These are phyloP conservation scores for Sceliomorpha sp. DNA, from an alignment of 2,888 invertebrate species.

Conservation along the genomic window DNA sequence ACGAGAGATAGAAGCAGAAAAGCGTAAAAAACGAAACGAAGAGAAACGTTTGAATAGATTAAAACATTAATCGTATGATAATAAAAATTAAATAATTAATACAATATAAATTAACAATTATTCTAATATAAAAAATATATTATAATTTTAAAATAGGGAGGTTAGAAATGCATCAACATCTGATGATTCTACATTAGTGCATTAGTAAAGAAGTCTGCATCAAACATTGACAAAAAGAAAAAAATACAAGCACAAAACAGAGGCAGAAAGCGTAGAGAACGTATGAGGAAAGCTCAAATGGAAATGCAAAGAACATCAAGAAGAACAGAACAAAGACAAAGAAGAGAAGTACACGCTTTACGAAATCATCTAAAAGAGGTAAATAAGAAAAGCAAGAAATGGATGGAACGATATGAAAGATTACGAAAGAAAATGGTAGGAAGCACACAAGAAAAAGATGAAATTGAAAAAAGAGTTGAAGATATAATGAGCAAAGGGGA, in stretches of 20 bases:
- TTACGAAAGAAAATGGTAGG: background rate
- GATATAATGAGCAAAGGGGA: constrained; percentile 14
- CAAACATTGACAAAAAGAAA: constrained; percentile 9
- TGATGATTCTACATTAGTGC: too few relatives aligned
- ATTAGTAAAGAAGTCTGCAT: too few relatives aligned
- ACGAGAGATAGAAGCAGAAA: too few relatives aligned
- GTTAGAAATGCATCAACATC: too few relatives aligned
- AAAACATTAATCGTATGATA: constrained; percentile 1
- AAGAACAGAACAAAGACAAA: constrained; percentile 4
- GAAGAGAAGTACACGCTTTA: constrained; percentile 1
- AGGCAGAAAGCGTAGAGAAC: constrained; percentile 16
- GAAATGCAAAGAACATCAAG: background rate
- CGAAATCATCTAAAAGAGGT: background rate
- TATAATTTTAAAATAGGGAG: constrained; percentile 5
- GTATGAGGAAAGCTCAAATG: constrained; percentile 1
- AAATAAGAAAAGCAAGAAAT: constrained; percentile 1
- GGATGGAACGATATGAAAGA: constrained; percentile 13
- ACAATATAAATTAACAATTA: background rate
- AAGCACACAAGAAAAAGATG: constrained; percentile 1
- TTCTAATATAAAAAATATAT: constrained; percentile 8
- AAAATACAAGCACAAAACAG: constrained; percentile 14
- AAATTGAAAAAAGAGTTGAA: constrained; percentile 9
- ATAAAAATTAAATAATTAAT: constrained; percentile 3
- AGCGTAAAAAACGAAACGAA: constrained; percentile 12
- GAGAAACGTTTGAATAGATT: constrained; percentile 9